Evolutionary conservation across 2,113 vertebrate species (phyloP), one percentile per base, ranked within the genome.

Genomic region (Cygnus buccinator): DNA sequence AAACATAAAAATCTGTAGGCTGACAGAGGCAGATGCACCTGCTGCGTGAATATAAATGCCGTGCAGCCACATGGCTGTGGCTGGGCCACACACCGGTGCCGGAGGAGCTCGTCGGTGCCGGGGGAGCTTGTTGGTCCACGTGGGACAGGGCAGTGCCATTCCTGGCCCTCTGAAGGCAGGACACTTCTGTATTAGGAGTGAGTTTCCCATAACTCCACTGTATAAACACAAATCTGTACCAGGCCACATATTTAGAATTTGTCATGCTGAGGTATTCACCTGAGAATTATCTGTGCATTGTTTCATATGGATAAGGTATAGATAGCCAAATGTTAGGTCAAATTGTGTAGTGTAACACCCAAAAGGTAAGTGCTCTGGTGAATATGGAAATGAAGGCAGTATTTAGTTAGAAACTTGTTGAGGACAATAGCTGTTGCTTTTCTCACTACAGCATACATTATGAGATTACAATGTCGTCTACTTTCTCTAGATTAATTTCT

Each of bases 1-100:
- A 50, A 5, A 57, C 2, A 11, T 55, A 37, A 0, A 10, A 2
- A 23, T 16, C 43, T 87, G 81, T 10, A 31, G 22, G n/a, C 2
- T 70, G 65, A 20, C 11, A 52, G 58, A n/a, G 62, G 59, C 68
- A 29, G 17, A 0, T 22, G 58, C 39, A 20, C 61, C 8, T 58
- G 48, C 44, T 25, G 10, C 10, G 41, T 10, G 72, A 55, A 5
- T n/a, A n/a, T 31, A 20, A 76, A 28, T 8, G 46, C 72, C 6
- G 26, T 15, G 18, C n/a, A 62, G 65, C 58, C 25, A 2, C 3
- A 0, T 4, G 68, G 41, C 48, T 62, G 59, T 67, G 22, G 50
- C 43, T 62, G 76, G 20, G 58, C 11, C 37, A 1, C 28, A 0
- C 52, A 3, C 25, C 52, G 7, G 19, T 1, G 35, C 23, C 13